Conservation (phyloP, 2,113 vertebrate species). For the Chelonoidis abingdonii region DNA sequence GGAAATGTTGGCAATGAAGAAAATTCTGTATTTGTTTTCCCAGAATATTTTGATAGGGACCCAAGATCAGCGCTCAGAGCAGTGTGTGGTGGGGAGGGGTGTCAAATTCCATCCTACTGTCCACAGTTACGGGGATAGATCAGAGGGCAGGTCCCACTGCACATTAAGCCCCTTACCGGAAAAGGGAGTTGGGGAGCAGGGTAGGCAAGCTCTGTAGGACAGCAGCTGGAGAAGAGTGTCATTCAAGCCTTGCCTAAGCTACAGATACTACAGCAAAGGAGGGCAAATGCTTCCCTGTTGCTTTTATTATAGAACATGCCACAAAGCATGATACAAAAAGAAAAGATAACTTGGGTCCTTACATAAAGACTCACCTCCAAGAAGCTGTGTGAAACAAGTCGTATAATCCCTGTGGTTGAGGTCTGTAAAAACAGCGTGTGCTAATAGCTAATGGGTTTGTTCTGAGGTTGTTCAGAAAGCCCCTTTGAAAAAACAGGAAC, state of each 20-base stretch:
- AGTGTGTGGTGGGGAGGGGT: too few species aligned
- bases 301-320: accelerated
- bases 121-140: not conserved
- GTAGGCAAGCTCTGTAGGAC: accelerated
- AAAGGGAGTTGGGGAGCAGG: not conserved
- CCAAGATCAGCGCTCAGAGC: not conserved
- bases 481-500: accelerated
- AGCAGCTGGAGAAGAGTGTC: not conserved
- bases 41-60: not conserved
- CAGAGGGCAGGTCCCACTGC: too few species aligned
- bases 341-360: accelerated
- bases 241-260: not conserved
- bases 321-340: accelerated
- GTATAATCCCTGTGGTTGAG: not conserved
- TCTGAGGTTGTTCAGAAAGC: accelerated
- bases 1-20: not conserved
- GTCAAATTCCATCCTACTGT: not conserved
- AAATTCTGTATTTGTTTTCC: not conserved
- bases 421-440: not conserved
- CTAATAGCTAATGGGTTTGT: not conserved
- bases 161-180: not conserved
- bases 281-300: accelerated
- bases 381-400: not conserved
- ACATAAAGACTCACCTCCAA: not conserved
- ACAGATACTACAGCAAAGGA: not conserved